phyloP scores from a whole-genome alignment of 2,888 invertebrate genomes.

The Agapostemon virescens region DNA sequence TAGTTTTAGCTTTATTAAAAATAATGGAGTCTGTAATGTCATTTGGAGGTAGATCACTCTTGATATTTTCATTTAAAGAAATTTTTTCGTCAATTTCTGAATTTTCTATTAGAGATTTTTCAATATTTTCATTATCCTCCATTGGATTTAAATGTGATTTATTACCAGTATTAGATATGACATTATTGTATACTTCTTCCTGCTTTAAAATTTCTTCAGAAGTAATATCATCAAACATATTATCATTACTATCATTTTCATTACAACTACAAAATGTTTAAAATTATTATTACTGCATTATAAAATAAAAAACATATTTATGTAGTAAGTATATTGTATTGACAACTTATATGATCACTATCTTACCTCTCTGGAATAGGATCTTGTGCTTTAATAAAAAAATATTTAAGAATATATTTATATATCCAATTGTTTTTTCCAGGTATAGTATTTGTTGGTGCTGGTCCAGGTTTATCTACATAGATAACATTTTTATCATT shows the following conservation, averaged over 20 bases:
- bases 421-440: slow-evolving; percentile 72
- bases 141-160: not conserved
- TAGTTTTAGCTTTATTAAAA: not conserved
- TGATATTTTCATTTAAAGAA: not conserved
- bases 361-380: slow-evolving; percentile 36
- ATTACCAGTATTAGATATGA: not conserved
- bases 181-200: slow-evolving; percentile 47
- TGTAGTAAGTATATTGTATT: not conserved
- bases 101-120: slow-evolving; percentile 7
- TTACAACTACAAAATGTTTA: slow-evolving; percentile 15
- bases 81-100: not conserved
- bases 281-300: slow-evolving; percentile 17
- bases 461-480: slow-evolving; percentile 73
- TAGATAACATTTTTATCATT: slow-evolving; percentile 70
- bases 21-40: not conserved
- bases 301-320: not conserved
- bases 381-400: slow-evolving; percentile 7
- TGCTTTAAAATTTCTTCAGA: slow-evolving; percentile 50
- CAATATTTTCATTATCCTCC: not conserved
- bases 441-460: slow-evolving; percentile 58
- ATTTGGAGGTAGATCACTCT: not conserved
- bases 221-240: slow-evolving; percentile 50
- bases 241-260: slow-evolving; percentile 16
- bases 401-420: slow-evolving; percentile 69
- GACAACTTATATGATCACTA: not conserved